Evolutionary conservation across 2,888 invertebrate species (phyloP), one percentile per base, ranked within the genome.

Genomic region (Pristionchus exspectatus): DNA sequence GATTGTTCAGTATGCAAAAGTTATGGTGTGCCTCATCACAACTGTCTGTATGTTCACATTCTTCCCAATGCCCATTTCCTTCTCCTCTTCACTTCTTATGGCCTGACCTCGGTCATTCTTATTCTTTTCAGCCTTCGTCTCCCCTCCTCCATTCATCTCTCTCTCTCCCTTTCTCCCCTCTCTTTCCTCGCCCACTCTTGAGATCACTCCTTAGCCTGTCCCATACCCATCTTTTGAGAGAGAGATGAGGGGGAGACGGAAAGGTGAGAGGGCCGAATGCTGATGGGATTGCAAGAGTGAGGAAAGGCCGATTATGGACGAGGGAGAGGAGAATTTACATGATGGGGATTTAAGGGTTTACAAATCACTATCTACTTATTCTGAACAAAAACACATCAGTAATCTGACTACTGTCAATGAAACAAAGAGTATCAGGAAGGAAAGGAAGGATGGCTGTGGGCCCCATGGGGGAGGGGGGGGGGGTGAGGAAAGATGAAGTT

Each of bases 241-340:
- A 59, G 84, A 85, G 24, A 85, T 27, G 56, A 56, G 56, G 84
- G n/a, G 30, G 24, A n/a, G 27, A 30, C 10, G 84, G 44, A 27
- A 85, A 59, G 59, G 84, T 85, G 56, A 85, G 84, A 85, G 84
- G 59, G 50, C 56, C 50, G 81, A 74, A 74, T 74, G 74, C 38
- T 74, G 44, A 83, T 83, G 56, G 56, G 38, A 54, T n/a, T 59
- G 63, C 66, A 86, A 24, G 66, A 38, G 38, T 16, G 59, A 81
- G 81, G 27, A 21, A 81, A 85, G 85, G 56, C 59, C 63, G 59
- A 56, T 85, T 85, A 56, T 63, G 85, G 50, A 63, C 33, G n/a
- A n/a, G 24, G 54, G 21, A n/a, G 59, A n/a, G 59, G 50, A 4
- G 24, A 63, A 63, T 85, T 63, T 24, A 38, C 30, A 85, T 59